A percentile compares a stretch with the other conserved stretches of the same genome.
These are phyloP conservation scores for Dilophus febrilis DNA, from an alignment of 2,888 invertebrate genomes.

Conservation along the genomic window DNA sequence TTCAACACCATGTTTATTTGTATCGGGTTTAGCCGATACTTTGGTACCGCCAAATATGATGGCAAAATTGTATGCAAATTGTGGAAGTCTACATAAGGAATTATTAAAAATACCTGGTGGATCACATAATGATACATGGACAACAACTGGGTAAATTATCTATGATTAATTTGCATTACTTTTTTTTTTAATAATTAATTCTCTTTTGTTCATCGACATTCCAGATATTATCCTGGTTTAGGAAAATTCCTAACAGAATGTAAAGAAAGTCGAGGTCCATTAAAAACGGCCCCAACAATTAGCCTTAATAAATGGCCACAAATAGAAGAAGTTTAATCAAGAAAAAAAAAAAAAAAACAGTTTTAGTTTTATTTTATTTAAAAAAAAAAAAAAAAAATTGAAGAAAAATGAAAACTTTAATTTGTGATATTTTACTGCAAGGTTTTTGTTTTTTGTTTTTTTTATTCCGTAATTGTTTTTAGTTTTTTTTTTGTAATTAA, in stretches of 20 bases:
- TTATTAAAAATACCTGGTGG: conserved; percentile 63
- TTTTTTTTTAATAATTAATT: conserved; percentile 1
- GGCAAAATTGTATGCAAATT: conserved; percentile 55
- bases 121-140: conserved; percentile 92
- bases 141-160: conserved; percentile 53
- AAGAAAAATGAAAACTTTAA: no score
- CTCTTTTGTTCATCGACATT: conserved; percentile 7
- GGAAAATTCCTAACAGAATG: conserved; percentile 24
- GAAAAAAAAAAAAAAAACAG: no score
- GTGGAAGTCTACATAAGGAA: conserved; percentile 59
- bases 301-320: conserved; percentile 29
- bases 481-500: no score
- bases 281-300: conserved; percentile 24
- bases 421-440: no score
- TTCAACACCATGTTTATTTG: conserved; percentile 62
- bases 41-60: conserved; percentile 87
- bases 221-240: conserved; percentile 27
- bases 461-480: no score
- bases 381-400: no score
- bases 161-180: neutral
- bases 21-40: conserved; percentile 74
- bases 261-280: conserved; percentile 18
- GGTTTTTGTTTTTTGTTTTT: no score
- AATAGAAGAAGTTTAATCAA: conserved; percentile 21
- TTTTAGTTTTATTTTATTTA: no score